Conservation (phyloP, 2,113 vertebrate species). For the Platysternon megacephalum region DNA sequence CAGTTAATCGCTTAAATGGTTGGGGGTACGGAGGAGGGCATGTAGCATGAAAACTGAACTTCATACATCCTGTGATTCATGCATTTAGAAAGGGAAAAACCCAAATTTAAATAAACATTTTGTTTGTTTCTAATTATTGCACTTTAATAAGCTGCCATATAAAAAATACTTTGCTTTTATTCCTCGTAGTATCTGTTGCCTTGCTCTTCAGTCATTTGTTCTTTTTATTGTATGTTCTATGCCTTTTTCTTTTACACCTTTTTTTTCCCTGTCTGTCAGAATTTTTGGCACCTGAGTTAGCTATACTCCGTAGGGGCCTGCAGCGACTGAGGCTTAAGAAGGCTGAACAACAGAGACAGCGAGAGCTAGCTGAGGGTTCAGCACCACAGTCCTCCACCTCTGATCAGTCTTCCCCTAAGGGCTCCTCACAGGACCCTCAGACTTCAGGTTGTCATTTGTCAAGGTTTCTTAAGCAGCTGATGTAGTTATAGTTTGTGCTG, state of each 20-base stretch:
- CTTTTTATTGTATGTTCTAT: constrained; percentile 38
- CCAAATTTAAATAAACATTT: neutral
- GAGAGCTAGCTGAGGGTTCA: constrained; percentile 80
- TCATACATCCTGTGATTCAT: neutral
- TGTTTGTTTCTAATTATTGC: neutral
- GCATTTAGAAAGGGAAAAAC: neutral
- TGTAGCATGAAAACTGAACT: neutral
- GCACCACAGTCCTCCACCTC: constrained; percentile 77
- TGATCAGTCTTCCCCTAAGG: constrained; percentile 78
- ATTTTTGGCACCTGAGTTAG: constrained; percentile 92
- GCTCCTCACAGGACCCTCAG: constrained; percentile 78
- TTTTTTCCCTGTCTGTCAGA: constrained; percentile 82
- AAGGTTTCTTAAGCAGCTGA: constrained; percentile 73
- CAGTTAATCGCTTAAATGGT: neutral
- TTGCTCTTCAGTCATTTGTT: constrained; percentile 47
- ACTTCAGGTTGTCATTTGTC: constrained; percentile 86
- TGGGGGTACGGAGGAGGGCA: neutral
- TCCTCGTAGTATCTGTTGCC: constrained; percentile 27
- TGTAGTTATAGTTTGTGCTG: constrained; percentile 68
- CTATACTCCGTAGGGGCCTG: constrained; percentile 98
- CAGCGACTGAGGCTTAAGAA: constrained; percentile 93
- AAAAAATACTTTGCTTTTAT: neutral
- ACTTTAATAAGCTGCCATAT: neutral
- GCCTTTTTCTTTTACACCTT: constrained; percentile 50
- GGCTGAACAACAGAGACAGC: constrained; percentile 93